phyloP scores from a whole-genome alignment of 1,140 invertebrate species.

The Venustaconcha ellipsiformis region DNA sequence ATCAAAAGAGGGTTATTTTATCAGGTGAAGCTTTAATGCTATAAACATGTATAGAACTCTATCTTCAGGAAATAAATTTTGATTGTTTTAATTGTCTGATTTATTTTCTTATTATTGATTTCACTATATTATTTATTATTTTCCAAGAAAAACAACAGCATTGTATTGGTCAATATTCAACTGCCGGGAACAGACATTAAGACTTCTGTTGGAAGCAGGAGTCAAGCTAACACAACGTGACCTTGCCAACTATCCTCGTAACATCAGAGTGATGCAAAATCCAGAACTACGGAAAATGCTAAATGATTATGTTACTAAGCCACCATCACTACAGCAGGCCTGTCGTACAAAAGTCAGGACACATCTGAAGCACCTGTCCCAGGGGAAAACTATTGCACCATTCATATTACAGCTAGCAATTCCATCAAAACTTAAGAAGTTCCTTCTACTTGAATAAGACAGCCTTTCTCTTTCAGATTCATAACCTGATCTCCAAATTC shows the following conservation, averaged over 20 bases:
- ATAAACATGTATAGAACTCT: too few relatives aligned
- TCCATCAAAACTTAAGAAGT: constrained; percentile 24
- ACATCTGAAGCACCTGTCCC: constrained; percentile 13
- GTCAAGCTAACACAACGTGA: constrained; percentile 26
- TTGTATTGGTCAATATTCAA: constrained; percentile 51
- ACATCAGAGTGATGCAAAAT: constrained; percentile 43
- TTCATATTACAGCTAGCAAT: constrained; percentile 29
- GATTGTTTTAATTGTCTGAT: not conserved
- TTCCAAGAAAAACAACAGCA: constrained; percentile 35
- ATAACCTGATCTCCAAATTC: too few relatives aligned
- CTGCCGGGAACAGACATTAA: constrained; percentile 29
- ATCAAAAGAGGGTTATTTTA: too few relatives aligned
- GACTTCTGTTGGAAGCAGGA: constrained; percentile 30
- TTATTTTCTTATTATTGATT: not conserved
- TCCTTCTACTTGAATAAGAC: not conserved
- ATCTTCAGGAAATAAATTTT: too few relatives aligned
- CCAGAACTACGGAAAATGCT: constrained; percentile 20
- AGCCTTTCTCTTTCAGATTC: too few relatives aligned
- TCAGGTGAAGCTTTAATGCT: too few relatives aligned
- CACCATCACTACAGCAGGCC: constrained; percentile 17
- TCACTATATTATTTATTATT: not conserved
- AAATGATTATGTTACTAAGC: constrained; percentile 29
- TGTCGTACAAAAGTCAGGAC: constrained; percentile 17
- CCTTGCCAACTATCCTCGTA: constrained; percentile 33
- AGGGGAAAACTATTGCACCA: constrained; percentile 22